Evolutionary conservation across 2,113 vertebrate species (phyloP), one percentile per base, ranked within the genome.

Genomic region (Bothrops jararaca): DNA sequence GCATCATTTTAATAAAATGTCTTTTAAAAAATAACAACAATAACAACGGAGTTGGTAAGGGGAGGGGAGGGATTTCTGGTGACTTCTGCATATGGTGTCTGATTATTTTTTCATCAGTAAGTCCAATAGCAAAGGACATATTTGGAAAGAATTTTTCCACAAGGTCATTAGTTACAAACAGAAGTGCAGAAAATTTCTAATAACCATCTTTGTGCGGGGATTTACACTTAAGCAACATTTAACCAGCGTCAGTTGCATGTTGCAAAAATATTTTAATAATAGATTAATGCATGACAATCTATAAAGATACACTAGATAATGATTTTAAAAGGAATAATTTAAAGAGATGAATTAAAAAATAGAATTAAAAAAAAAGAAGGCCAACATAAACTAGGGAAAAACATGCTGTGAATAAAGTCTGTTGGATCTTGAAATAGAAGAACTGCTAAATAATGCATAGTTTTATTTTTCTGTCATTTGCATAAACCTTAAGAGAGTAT

Each of bases 251-350:
- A 97, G 97, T 97, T 97, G 96, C 97, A 95, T 97, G 96, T 97
- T 96, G 97, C 97, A 97, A 97, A 96, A 95, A 96, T 92, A 97
- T 29, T 98, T 98, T 98, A 98, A 98, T 98, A 98, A 98, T 98
- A 98, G 97, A 98, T 98, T 98, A 98, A 98, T 98, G 96, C 96
- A 97, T 95, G 96, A 97, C 97, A 98, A 98, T 98, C 97, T 98
- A 97, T 97, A 97, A 98, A 98, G 98, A 98, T 97, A 97, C 97
- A 97, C 96, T 97, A 97, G 97, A 98, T 98, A 98, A 98, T 98
- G 97, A 98, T 98, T 98, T 98, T 97, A 98, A 98, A 98, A 98
- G 98, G 98, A 98, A 98, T 98, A 98, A 98, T 98, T 98, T 98
- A 98, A 97, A 98, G 97, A 98, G 98, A 98, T 98, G 97, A 98